Evolutionary conservation across 2,113 vertebrate genomes (phyloP).

Genomic region (Gallinago media): DNA sequence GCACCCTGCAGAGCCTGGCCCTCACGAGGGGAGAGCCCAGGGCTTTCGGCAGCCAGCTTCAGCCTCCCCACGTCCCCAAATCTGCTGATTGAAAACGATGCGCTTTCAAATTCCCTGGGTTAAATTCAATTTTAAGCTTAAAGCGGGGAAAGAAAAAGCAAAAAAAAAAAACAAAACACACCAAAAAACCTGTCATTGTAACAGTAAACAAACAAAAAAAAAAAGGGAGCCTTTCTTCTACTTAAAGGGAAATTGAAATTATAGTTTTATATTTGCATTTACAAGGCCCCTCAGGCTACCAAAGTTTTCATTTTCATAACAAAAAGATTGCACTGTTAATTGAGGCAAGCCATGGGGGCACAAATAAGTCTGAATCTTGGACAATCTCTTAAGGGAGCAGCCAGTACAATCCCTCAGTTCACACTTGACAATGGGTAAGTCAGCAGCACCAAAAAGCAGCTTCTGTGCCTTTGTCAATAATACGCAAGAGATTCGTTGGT

Average conservation of each 20-base stretch:
- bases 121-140: constrained; percentile 8
- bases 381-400: constrained; percentile 36
- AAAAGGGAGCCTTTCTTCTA: neutral
- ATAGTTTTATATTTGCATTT: constrained; percentile 58
- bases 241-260: constrained; percentile 44
- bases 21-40: neutral
- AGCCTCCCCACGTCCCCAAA: neutral
- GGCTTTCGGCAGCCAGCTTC: neutral
- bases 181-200: neutral
- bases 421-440: neutral
- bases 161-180: neutral
- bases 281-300: constrained; percentile 41
- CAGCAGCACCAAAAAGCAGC: neutral
- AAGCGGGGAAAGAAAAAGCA: neutral
- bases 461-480: constrained; percentile 1
- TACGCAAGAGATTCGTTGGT: neutral
- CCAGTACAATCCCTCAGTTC: constrained; percentile 29
- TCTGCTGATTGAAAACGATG: neutral
- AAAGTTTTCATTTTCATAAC: constrained; percentile 37
- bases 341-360: neutral
- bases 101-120: neutral
- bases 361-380: constrained; percentile 20
- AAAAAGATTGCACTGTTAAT: constrained; percentile 54
- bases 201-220: neutral
- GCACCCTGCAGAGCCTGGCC: neutral